Conservation (phyloP, 2,888 invertebrate genomes). For the Caenorhabditis sp. region DNA sequence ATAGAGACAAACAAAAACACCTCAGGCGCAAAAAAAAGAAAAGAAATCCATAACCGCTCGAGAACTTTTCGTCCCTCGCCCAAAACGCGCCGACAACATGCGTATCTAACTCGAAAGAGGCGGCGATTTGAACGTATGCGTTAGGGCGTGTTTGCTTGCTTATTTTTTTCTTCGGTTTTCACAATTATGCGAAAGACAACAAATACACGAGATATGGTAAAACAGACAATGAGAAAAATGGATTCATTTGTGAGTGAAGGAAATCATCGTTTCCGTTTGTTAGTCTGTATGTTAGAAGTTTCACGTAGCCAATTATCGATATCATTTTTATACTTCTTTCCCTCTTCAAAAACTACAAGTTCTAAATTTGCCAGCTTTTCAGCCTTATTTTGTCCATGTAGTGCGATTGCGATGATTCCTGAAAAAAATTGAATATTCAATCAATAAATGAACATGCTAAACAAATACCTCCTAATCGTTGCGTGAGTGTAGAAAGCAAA, state of each 20-base stretch:
- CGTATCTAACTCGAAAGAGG: constrained; percentile 41
- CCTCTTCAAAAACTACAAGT: constrained; percentile 15
- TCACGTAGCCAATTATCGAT: constrained; percentile 28
- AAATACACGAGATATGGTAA: not conserved
- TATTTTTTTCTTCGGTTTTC: not conserved
- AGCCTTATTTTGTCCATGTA: constrained; percentile 27
- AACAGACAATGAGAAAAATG: not conserved
- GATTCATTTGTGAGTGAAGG: not conserved
- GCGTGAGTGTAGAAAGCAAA: constrained; percentile 41
- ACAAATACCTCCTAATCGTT: constrained; percentile 40
- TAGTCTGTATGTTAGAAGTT: constrained; percentile 1
- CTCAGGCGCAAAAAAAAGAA: not conserved
- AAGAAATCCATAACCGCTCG: constrained; percentile 41
- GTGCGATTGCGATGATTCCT: constrained; percentile 40
- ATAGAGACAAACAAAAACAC: constrained; percentile 5
- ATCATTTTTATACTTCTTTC: constrained; percentile 24
- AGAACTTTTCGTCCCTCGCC: constrained; percentile 17
- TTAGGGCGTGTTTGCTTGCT: constrained; percentile 26
- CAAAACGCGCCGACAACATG: constrained; percentile 33
- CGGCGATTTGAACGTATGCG: constrained; percentile 31
- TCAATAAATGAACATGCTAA: not conserved
- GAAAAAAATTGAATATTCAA: constrained; percentile 6
- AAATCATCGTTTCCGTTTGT: constrained; percentile 7
- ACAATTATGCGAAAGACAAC: not conserved
- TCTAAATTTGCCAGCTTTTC: constrained; percentile 42